Evolutionary conservation across 2,888 invertebrate species (phyloP).

Genomic region (Noctua pronuba): DNA sequence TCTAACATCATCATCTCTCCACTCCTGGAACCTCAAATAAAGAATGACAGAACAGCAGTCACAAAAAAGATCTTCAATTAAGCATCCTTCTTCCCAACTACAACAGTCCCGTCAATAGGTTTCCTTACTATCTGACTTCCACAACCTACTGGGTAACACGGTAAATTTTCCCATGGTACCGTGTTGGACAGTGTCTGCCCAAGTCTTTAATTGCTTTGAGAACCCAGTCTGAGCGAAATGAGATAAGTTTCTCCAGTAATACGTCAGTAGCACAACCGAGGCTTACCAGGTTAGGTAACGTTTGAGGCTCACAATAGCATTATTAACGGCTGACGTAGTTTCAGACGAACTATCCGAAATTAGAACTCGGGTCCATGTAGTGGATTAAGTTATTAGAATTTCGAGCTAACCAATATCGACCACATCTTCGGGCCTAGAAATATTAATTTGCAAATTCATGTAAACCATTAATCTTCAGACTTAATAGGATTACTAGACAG

Average conservation of each 20-base stretch:
- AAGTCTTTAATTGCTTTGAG: constrained; percentile 12
- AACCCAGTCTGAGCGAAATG: constrained; percentile 5
- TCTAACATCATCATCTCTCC: background rate
- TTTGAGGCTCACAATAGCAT: constrained; percentile 37
- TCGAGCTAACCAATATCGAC: constrained; percentile 1
- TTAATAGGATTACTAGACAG: background rate
- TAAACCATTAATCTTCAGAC: constrained; percentile 14
- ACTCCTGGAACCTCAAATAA: background rate
- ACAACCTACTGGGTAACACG: too few relatives aligned
- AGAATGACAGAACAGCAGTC: background rate
- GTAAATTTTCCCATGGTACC: too few relatives aligned
- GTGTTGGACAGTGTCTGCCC: too few relatives aligned
- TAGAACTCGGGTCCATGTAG: background rate
- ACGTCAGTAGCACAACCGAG: constrained; percentile 41
- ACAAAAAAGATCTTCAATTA: background rate
- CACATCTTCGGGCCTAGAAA: constrained; percentile 4
- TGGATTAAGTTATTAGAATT: constrained; percentile 37
- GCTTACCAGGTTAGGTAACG: constrained; percentile 23
- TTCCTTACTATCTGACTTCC: too few relatives aligned
- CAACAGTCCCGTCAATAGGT: background rate
- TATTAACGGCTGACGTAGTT: constrained; percentile 51
- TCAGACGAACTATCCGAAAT: constrained; percentile 34
- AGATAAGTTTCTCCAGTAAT: constrained; percentile 16
- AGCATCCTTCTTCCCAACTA: background rate
- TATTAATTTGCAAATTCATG: constrained; percentile 10